A percentile compares a stretch with the other conserved stretches of the same genome.
Conservation (phyloP, 2,797 vertebrate species). For the Lepus townsendii region DNA sequence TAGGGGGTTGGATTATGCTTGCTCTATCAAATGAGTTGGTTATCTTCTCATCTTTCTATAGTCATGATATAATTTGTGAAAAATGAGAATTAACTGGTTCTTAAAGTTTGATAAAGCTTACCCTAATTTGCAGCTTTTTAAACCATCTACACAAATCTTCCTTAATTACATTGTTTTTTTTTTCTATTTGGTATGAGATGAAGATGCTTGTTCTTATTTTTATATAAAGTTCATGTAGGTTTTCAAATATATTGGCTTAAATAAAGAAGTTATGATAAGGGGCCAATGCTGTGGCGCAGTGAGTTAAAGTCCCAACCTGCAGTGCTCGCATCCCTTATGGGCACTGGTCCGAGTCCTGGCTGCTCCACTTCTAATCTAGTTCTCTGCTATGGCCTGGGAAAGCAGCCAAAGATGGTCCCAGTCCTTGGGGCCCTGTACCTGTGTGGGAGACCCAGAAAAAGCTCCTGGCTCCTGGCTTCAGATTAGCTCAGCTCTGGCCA, state of each 20-base stretch:
- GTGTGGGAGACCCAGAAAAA: too few species aligned
- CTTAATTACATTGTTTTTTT: not conserved
- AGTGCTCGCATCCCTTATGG: too few species aligned
- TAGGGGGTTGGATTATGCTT: not conserved
- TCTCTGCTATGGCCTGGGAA: too few species aligned
- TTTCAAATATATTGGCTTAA: not conserved
- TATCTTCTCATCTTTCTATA: not conserved
- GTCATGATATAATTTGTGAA: not conserved
- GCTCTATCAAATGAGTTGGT: not conserved
- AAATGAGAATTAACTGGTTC: constrained; percentile 1
- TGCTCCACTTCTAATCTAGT: too few species aligned
- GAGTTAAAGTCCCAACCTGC: too few species aligned
- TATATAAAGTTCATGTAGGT: not conserved
- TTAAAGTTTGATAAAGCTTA: not conserved
- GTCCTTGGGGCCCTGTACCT: too few species aligned
- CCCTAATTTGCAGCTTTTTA: not conserved
- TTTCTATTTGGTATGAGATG: constrained; percentile 12
- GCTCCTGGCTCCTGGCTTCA: too few species aligned
- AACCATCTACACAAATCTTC: not conserved
- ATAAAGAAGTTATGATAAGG: not conserved
- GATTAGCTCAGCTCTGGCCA: too few species aligned
- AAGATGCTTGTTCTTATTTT: not conserved
- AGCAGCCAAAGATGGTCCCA: too few species aligned
- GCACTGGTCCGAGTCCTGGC: too few species aligned
- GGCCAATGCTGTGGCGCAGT: too few species aligned